A percentile compares a stretch with the other conserved stretches of the same genome.
These are phyloP conservation scores for Rhipidura dahli DNA, from an alignment of 2,113 vertebrate genomes.

Conservation along the genomic window DNA sequence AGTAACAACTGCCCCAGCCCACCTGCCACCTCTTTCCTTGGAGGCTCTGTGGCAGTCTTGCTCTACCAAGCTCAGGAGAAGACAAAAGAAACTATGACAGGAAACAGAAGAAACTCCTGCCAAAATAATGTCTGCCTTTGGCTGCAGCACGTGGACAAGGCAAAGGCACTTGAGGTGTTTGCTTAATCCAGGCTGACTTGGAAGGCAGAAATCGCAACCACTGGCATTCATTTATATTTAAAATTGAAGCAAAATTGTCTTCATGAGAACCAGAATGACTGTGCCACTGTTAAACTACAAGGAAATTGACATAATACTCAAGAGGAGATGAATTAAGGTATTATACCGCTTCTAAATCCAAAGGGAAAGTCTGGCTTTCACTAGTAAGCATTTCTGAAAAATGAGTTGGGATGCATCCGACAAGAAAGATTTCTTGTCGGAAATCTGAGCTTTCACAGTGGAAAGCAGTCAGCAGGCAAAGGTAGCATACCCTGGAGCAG, in stretches of 20 bases:
- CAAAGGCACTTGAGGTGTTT: background rate
- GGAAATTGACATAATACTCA: background rate
- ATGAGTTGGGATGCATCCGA: background rate
- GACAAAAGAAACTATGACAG: background rate
- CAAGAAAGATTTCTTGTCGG: background rate
- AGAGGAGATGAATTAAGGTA: background rate
- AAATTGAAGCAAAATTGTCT: background rate
- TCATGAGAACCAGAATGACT: background rate
- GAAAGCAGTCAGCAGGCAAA: background rate
- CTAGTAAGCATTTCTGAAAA: background rate
- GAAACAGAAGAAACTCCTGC: background rate
- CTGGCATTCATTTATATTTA: background rate
- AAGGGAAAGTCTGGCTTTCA: background rate
- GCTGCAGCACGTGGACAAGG: background rate
- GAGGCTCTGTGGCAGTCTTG: background rate
- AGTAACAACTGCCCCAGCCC: background rate
- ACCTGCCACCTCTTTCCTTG: background rate
- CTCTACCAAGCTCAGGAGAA: background rate
- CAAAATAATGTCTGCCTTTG: background rate
- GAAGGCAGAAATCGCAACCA: background rate
- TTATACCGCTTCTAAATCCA: background rate
- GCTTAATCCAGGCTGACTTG: background rate
- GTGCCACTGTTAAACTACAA: background rate
- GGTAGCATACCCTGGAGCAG: background rate
- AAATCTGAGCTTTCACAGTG: background rate